Evolutionary conservation across 2,888 invertebrate genomes (phyloP).

Genomic region (Pristionchus exspectatus): DNA sequence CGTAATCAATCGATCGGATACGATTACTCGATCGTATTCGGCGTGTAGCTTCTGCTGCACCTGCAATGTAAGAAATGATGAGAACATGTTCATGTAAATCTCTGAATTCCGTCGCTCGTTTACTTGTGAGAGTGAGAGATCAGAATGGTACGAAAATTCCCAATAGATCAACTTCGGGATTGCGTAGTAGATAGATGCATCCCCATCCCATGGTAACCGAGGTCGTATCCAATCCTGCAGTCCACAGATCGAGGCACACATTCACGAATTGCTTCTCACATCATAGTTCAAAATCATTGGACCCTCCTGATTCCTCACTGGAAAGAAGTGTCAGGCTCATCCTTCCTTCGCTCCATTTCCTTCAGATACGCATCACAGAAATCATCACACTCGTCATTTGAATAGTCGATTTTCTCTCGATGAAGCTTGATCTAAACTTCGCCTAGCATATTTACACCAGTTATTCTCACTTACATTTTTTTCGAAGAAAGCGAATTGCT

Average conservation of each 20-base stretch:
- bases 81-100: too few relatives aligned
- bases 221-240: conserved; percentile 69
- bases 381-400: conserved; percentile 29
- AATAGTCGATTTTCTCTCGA: conserved; percentile 43
- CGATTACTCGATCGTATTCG: conserved; percentile 61
- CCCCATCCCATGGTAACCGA: conserved; percentile 66
- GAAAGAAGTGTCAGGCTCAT: not conserved
- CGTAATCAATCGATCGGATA: conserved; percentile 59
- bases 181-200: conserved; percentile 58
- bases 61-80: too few relatives aligned
- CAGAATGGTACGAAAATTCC: too few relatives aligned
- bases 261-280: conserved; percentile 52
- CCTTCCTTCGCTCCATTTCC: conserved; percentile 39
- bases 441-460: not conserved
- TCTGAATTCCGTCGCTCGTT: too few relatives aligned
- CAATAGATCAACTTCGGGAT: conserved; percentile 55
- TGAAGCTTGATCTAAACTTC: conserved; percentile 33
- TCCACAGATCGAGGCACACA: conserved; percentile 63
- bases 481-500: conserved; percentile 32
- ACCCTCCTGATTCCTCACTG: too few relatives aligned
- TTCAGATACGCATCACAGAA: conserved; percentile 54
- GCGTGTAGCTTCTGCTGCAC: conserved; percentile 60
- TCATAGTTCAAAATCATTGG: too few relatives aligned
- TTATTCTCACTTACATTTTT: conserved; percentile 11
- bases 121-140: too few relatives aligned